Conservation (phyloP, 1,140 invertebrate species). For the Drosophila pseudoananassae region DNA sequence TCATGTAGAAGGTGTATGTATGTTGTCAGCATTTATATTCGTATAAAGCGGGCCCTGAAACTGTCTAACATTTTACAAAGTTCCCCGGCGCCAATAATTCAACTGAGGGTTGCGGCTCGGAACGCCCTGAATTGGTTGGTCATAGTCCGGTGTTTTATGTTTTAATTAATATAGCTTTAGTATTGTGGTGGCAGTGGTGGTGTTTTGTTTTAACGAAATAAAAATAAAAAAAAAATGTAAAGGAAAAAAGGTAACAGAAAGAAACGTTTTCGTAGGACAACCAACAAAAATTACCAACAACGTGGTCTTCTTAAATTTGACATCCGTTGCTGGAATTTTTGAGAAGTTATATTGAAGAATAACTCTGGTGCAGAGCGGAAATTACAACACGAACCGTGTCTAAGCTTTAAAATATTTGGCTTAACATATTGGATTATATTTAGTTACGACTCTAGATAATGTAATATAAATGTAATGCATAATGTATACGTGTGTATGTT, state of each 20-base stretch:
- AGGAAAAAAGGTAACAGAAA: slow-evolving; percentile 10
- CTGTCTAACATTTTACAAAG: slow-evolving; percentile 63
- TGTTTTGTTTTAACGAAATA: slow-evolving; percentile 6
- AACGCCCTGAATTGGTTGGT: slow-evolving; percentile 12
- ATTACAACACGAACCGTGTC: slow-evolving; percentile 42
- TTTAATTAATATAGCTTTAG: slow-evolving; percentile 9
- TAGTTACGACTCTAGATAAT: slow-evolving; percentile 67
- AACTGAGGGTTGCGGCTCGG: slow-evolving; percentile 11
- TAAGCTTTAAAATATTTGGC: slow-evolving; percentile 75
- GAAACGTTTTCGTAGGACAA: slow-evolving; percentile 8
- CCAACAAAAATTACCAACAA: slow-evolving; percentile 6
- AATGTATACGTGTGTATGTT: slow-evolving; percentile 73
- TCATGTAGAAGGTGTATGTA: slow-evolving; percentile 4
- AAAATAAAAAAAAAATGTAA: slow-evolving; percentile 4
- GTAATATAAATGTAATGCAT: slow-evolving; percentile 64
- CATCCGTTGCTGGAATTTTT: slow-evolving; percentile 8
- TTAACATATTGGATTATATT: slow-evolving; percentile 79
- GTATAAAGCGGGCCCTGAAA: slow-evolving; percentile 18
- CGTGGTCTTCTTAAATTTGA: neutral
- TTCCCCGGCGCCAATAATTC: slow-evolving; percentile 41
- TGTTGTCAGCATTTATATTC: slow-evolving; percentile 31
- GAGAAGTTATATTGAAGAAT: neutral
- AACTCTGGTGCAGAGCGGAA: slow-evolving; percentile 45
- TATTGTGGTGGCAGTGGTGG: slow-evolving; percentile 56
- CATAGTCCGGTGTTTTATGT: slow-evolving; percentile 7